phyloP scores from a whole-genome alignment of 2,113 vertebrate species.

The Columba janthina region DNA sequence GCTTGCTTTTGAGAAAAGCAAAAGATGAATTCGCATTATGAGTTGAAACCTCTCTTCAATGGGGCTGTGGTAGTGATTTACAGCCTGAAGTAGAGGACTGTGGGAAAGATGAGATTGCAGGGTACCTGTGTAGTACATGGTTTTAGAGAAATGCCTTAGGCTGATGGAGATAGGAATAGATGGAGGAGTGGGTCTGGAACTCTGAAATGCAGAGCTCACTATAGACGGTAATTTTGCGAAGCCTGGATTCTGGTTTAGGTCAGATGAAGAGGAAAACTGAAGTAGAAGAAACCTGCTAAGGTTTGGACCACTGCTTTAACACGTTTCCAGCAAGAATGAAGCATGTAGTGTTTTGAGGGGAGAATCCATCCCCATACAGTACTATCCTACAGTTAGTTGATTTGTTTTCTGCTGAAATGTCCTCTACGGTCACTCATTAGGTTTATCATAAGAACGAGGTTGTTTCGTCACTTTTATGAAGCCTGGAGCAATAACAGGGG shows the following conservation, averaged over 20 bases:
- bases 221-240: neutral
- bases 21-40: neutral
- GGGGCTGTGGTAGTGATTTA: neutral
- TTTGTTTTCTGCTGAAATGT: neutral
- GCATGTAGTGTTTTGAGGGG: neutral
- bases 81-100: neutral
- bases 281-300: neutral
- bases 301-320: neutral
- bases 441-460: neutral
- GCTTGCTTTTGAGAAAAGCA: neutral
- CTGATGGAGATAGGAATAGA: neutral
- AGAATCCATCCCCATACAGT: neutral
- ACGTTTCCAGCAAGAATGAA: neutral
- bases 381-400: neutral
- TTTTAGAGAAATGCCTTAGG: neutral
- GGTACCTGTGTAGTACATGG: fast-evolving
- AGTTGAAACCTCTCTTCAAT: neutral
- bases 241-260: neutral
- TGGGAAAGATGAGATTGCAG: neutral
- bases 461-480: neutral
- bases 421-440: fast-evolving
- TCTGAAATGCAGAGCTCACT: neutral
- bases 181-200: neutral
- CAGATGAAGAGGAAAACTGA: neutral
- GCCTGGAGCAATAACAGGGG: fast-evolving